Percentiles rank a stretch among this genome's conserved stretches.
Evolutionary conservation across 2,888 invertebrate species (phyloP).

Genomic region (Orgyia antiqua): DNA sequence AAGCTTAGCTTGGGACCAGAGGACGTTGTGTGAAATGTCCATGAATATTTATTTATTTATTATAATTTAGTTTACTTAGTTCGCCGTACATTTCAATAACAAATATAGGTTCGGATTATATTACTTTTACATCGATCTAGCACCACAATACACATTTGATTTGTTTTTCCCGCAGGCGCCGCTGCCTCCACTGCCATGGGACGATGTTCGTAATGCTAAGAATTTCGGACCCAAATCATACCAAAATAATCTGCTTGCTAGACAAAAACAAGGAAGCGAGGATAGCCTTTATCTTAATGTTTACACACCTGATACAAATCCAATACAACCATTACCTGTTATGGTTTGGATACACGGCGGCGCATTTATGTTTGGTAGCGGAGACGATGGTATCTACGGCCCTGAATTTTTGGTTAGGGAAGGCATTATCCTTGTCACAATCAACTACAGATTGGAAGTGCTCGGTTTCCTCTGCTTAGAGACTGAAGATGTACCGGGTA

Average conservation of each 20-base stretch:
- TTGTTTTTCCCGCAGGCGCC: conserved; percentile 14
- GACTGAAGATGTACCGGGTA: conserved; percentile 32
- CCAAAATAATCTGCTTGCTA: conserved; percentile 10
- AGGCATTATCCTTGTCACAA: conserved; percentile 23
- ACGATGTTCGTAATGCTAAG: conserved; percentile 37
- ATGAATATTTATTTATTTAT: no score
- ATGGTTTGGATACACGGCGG: conserved; percentile 30
- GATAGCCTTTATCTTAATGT: conserved; percentile 34
- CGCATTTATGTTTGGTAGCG: conserved; percentile 24
- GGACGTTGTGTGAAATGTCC: no score
- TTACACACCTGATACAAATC: conserved; percentile 24
- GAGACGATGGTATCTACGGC: conserved; percentile 23
- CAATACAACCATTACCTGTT: conserved; percentile 17
- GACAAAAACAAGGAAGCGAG: conserved; percentile 15
- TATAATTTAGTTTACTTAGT: no score
- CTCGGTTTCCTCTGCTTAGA: conserved; percentile 30
- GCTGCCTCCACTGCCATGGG: conserved; percentile 32
- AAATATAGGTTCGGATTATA: neutral
- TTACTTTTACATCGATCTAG: no score
- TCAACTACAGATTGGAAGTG: conserved; percentile 27
- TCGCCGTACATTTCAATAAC: no score
- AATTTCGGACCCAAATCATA: conserved; percentile 24
- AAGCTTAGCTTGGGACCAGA: no score
- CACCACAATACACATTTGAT: no score
- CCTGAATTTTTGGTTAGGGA: conserved; percentile 29